Percentiles rank a stretch among this genome's conserved stretches.
These are phyloP conservation scores for Rachycentron canadum DNA, from an alignment of 2,797 vertebrate genomes.

Conservation along the genomic window DNA sequence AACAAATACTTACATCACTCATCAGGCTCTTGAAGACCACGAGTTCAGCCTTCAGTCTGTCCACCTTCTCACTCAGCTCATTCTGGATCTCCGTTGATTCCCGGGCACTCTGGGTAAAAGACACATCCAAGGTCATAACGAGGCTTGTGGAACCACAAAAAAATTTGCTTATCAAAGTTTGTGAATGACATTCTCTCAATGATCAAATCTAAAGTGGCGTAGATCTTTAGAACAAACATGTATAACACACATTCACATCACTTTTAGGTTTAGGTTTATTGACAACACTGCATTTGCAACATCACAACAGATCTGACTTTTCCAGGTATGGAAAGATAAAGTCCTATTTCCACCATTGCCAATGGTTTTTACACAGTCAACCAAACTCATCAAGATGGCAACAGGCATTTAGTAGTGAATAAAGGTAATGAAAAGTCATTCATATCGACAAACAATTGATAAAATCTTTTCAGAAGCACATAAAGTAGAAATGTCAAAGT, in stretches of 20 bases:
- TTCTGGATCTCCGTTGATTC: constrained; percentile 92
- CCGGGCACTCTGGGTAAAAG: constrained; percentile 85
- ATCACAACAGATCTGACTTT: not conserved
- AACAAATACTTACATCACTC: constrained; percentile 92
- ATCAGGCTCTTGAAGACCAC: constrained; percentile 99
- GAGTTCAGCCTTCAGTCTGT: constrained; percentile 94
- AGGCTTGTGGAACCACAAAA: not conserved
- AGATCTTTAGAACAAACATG: not conserved
- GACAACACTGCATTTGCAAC: not conserved
- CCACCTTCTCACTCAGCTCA: constrained; percentile 94
- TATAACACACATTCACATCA: not conserved
- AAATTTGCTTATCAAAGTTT: not conserved
- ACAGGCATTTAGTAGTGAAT: too few species aligned
- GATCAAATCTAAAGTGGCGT: not conserved
- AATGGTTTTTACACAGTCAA: not conserved
- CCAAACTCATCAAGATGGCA: too few species aligned
- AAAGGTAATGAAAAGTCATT: not conserved
- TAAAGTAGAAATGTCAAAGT: not conserved
- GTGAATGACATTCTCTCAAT: not conserved
- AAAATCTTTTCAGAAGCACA: not conserved
- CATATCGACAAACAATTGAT: not conserved
- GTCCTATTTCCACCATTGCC: not conserved
- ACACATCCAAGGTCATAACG: too few species aligned
- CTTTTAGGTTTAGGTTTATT: not conserved
- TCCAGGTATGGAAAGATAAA: not conserved